Percentiles rank a stretch among this genome's conserved stretches.
Conservation (phyloP, 2,888 invertebrate genomes). For the Drosophila setosimentum region DNA sequence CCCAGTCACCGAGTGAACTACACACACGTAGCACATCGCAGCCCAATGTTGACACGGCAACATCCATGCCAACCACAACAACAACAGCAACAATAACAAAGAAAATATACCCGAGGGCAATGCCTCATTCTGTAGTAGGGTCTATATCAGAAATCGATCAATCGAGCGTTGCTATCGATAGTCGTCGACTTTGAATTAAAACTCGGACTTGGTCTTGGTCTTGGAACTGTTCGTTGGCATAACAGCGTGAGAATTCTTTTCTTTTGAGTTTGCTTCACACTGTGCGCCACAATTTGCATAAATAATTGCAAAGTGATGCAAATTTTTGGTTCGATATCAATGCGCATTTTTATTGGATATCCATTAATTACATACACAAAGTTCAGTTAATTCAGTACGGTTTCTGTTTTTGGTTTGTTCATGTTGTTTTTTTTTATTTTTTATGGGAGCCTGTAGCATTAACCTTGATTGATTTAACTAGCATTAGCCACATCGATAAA, state of each 20-base stretch:
- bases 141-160: slow-evolving; percentile 68
- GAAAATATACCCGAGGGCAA: slow-evolving; percentile 36
- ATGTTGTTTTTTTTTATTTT: slow-evolving; percentile 1
- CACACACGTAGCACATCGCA: slow-evolving; percentile 6
- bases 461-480: slow-evolving; percentile 65
- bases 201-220: slow-evolving; percentile 2
- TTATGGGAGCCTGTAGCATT: slow-evolving; percentile 34
- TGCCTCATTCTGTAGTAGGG: slow-evolving; percentile 24
- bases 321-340: slow-evolving; percentile 51
- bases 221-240: slow-evolving; percentile 16
- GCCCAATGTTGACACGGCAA: slow-evolving; percentile 50
- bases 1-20: slow-evolving; percentile 51
- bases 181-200: slow-evolving; percentile 31
- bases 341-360: slow-evolving; percentile 34
- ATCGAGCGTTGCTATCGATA: slow-evolving; percentile 48
- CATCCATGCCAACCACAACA: slow-evolving; percentile 18
- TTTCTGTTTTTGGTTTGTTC: slow-evolving; percentile 21
- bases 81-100: slow-evolving; percentile 22
- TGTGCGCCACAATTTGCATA: slow-evolving; percentile 65
- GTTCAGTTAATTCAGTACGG: slow-evolving; percentile 20
- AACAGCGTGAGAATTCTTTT: slow-evolving; percentile 35
- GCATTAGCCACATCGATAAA: slow-evolving; percentile 40
- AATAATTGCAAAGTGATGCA: slow-evolving; percentile 76
- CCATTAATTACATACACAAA: slow-evolving; percentile 67
- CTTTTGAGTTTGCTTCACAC: slow-evolving; percentile 25